Conservation (phyloP, 2,888 invertebrate genomes). For the Phytoseiulus persimilis region DNA sequence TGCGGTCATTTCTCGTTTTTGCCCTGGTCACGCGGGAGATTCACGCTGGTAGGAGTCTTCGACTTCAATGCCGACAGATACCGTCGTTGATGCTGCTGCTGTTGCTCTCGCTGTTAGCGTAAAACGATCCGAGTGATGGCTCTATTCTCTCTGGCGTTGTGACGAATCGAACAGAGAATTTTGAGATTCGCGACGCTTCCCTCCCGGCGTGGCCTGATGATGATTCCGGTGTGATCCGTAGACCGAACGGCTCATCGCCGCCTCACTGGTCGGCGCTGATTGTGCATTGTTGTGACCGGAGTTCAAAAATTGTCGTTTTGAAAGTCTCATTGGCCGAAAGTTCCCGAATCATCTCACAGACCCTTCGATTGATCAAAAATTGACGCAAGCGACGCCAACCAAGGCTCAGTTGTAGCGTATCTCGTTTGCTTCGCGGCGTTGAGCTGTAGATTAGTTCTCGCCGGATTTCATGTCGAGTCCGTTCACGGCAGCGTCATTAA, state of each 20-base stretch:
- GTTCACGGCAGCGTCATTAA: not conserved
- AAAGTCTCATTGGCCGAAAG: not conserved
- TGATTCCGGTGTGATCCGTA: not conserved
- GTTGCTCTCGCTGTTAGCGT: constrained; percentile 12
- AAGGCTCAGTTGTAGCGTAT: too few relatives aligned
- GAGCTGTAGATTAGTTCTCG: not conserved
- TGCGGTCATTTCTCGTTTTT: not conserved
- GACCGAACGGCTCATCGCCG: not conserved
- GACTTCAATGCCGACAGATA: not conserved
- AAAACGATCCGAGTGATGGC: not conserved
- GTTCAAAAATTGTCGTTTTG: not conserved
- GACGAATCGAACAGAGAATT: not conserved
- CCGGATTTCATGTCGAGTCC: not conserved
- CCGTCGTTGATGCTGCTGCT: not conserved
- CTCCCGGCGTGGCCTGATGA: not conserved
- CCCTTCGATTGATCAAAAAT: not conserved
- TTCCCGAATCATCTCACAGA: not conserved
- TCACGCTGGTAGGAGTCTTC: not conserved
- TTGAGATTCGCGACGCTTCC: not conserved
- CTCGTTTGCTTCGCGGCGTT: not conserved
- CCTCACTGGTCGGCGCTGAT: not conserved
- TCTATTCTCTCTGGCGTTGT: not conserved
- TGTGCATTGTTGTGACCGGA: not conserved
- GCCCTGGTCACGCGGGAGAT: not conserved
- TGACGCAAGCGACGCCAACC: not conserved